Evolutionary conservation across 2,797 vertebrate species (phyloP), one percentile per base, ranked within the genome.

Genomic region (Microchirus variegatus): DNA sequence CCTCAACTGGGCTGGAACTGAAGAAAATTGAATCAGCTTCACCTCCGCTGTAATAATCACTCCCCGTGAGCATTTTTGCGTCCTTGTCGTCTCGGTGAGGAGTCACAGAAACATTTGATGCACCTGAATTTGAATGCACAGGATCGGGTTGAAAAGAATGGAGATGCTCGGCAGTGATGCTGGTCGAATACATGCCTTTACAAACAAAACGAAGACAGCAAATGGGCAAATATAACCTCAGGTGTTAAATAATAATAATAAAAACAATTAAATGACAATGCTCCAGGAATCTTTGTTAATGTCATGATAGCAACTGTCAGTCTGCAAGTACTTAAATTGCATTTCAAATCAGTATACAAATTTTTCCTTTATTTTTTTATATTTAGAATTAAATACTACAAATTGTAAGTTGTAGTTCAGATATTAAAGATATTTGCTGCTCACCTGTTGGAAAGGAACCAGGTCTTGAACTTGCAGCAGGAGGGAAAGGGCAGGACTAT

Each of bases 41-140:
- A 15, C 52, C 26, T 8, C 84, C 67, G 67, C 81, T 76, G 67
- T 87, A 83, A 63, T 75, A 46, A 16, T 69, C 0, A 18, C 49
- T 72, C 18, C 88, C 75, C 2, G 81, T 71, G 61, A 83, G 69
- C 2, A 18, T 77, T 49, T 67, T 82, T 19, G 63, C 80, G 48
- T 9, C 38, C 18, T 78, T 53, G 1, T 17, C n/a, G 0, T 75
- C 40, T 74, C 82, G 83, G 46, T 64, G 78, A 54, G 80, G 75
- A 37, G 81, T 75, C 31, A 82, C 63, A 36, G 88, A 80, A 37
- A 80, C 63, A n/a, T 81, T 74, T 6, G 82, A 60, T 1, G 9
- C 44, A 0, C 11, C 78, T 57, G 70, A 2, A 8, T 63, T 63
- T 40, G 73, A 61, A 2, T 75, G 44, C 40, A 63, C 36, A 6